Percentiles rank a stretch among this genome's conserved stretches.
Conservation (phyloP, 1,140 invertebrate species). For the Amphibalanus amphitrite region DNA sequence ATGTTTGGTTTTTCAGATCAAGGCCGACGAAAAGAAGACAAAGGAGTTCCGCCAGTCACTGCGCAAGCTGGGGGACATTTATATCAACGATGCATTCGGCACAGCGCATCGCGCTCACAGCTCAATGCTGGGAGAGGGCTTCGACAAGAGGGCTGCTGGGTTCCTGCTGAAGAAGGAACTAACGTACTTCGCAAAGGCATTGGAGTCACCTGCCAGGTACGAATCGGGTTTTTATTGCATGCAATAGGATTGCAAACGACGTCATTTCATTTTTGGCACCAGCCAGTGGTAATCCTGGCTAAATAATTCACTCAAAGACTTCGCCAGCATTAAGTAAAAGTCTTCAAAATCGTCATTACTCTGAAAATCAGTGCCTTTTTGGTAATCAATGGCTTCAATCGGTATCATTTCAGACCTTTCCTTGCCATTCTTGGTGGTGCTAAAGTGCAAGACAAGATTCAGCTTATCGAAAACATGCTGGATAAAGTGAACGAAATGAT, state of each 20-base stretch:
- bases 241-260: neutral
- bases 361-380: too few relatives aligned
- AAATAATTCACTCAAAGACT: too few relatives aligned
- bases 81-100: constrained; percentile 99
- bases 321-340: neutral
- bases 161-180: constrained; percentile 97
- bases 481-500: constrained; percentile 99
- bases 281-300: too few relatives aligned
- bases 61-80: constrained; percentile 87
- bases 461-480: constrained; percentile 91
- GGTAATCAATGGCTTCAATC: too few relatives aligned
- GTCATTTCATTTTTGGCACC: too few relatives aligned
- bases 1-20: constrained; percentile 34
- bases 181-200: constrained; percentile 90
- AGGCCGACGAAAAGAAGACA: constrained; percentile 59
- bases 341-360: neutral
- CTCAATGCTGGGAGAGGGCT: constrained; percentile 55
- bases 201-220: constrained; percentile 77
- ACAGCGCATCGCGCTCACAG: constrained; percentile 97
- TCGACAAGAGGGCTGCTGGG: constrained; percentile 61
- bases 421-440: constrained; percentile 95
- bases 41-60: constrained; percentile 72
- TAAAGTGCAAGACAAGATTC: constrained; percentile 98
- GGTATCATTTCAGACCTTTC: constrained; percentile 62
- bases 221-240: neutral